Conservation (phyloP, 2,797 vertebrate species). For the Lacerta agilis region DNA sequence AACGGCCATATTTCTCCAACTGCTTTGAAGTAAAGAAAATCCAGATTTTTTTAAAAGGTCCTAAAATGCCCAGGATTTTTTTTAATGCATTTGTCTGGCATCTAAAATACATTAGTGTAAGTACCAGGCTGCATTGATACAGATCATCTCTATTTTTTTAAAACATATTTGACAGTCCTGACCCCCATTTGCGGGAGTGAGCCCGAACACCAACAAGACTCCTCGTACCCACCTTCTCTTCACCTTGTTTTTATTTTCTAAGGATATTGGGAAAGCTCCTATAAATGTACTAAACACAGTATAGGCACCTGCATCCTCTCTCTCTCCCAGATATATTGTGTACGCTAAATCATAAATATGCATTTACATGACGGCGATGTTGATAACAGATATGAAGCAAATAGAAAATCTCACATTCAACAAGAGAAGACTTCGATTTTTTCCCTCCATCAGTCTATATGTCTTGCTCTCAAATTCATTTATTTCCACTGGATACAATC, state of each 20-base stretch:
- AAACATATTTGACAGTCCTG: not conserved
- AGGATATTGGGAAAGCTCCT: constrained; percentile 50
- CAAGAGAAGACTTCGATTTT: constrained; percentile 70
- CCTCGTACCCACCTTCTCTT: constrained; percentile 27
- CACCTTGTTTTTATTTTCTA: constrained; percentile 35
- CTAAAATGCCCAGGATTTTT: not conserved
- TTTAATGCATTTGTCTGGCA: not conserved
- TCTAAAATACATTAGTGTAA: not conserved
- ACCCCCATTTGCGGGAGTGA: constrained; percentile 45
- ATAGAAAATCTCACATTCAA: constrained; percentile 73
- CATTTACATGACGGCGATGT: constrained; percentile 53
- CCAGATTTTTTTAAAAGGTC: not conserved
- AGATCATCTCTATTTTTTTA: no score
- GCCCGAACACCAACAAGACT: not conserved
- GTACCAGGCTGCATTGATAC: not conserved
- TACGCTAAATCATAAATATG: constrained; percentile 74
- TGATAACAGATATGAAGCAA: constrained; percentile 65
- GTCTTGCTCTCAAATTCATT: constrained; percentile 66
- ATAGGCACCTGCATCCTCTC: constrained; percentile 21
- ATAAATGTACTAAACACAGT: constrained; percentile 45
- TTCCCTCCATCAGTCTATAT: constrained; percentile 68
- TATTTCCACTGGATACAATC: constrained; percentile 68
- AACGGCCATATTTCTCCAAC: not conserved
- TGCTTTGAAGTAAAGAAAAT: not conserved
- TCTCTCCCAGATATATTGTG: constrained; percentile 34